Percentiles rank a stretch among this genome's conserved stretches.
Evolutionary conservation across 2,113 vertebrate species (phyloP).

Genomic region (Oreochromis tanganicae): DNA sequence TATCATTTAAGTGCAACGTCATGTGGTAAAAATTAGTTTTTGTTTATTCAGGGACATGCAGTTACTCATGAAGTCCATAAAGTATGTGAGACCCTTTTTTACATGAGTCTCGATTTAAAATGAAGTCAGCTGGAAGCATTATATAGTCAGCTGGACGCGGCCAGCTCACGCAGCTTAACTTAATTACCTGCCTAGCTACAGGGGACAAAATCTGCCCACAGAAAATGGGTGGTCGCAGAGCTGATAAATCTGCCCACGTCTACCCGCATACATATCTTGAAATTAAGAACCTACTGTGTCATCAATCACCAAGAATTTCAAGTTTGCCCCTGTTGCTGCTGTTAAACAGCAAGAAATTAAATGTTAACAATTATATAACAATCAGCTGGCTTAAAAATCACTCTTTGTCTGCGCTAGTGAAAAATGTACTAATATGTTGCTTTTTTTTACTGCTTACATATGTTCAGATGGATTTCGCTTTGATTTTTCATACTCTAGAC

Average conservation of each 20-base stretch:
- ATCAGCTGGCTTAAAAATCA: neutral
- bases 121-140: neutral
- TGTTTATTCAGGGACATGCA: neutral
- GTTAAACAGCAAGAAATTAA: neutral
- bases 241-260: neutral
- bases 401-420: neutral
- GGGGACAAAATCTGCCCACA: neutral
- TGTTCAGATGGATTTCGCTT: neutral
- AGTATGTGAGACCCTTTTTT: neutral
- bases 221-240: neutral
- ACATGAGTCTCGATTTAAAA: neutral
- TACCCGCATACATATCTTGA: neutral
- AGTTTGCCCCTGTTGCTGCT: neutral
- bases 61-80: neutral
- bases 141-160: neutral
- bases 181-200: neutral
- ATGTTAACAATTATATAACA: neutral
- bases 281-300: neutral
- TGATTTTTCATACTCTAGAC: neutral
- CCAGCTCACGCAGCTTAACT: neutral
- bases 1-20: neutral
- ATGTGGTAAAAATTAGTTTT: neutral
- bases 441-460: neutral
- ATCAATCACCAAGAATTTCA: neutral
- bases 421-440: neutral